phyloP scores from a whole-genome alignment of 2,888 invertebrate species.

The Mythimna albipuncta region DNA sequence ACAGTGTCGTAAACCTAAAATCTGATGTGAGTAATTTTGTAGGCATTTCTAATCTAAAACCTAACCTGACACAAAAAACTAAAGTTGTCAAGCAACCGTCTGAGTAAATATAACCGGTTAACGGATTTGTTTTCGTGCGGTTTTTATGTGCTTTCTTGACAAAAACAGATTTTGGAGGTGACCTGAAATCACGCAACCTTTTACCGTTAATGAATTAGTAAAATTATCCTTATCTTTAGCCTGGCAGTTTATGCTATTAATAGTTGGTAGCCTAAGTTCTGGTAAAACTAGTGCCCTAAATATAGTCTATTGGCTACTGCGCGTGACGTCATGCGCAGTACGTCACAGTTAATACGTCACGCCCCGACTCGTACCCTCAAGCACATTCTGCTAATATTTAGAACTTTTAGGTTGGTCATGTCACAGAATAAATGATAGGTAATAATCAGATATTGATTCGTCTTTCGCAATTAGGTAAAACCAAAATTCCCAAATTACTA shows the following conservation, averaged over 20 bases:
- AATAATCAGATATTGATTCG: constrained; percentile 7
- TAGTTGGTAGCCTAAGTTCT: constrained; percentile 19
- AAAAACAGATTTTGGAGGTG: constrained; percentile 37
- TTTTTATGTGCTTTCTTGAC: constrained; percentile 17
- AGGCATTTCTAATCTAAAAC: constrained; percentile 10
- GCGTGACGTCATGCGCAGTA: constrained; percentile 78
- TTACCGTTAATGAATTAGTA: constrained; percentile 7
- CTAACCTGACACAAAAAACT: not conserved
- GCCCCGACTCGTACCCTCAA: constrained; percentile 34
- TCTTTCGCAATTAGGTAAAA: constrained; percentile 7
- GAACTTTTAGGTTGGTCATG: not conserved
- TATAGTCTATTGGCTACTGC: constrained; percentile 50
- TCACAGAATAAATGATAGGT: not conserved
- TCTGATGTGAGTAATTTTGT: not conserved
- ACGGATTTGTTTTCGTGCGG: constrained; percentile 34
- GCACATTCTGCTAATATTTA: constrained; percentile 34
- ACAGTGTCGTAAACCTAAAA: not conserved
- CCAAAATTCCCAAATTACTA: constrained; percentile 18
- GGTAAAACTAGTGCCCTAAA: constrained; percentile 46
- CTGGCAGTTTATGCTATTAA: constrained; percentile 12
- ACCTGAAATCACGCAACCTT: constrained; percentile 38
- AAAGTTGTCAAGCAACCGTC: constrained; percentile 9
- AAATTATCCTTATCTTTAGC: constrained; percentile 5
- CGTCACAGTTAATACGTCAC: constrained; percentile 76
- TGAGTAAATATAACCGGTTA: constrained; percentile 21